Conservation (phyloP, 2,797 vertebrate genomes). For the Nannoperca australis region DNA sequence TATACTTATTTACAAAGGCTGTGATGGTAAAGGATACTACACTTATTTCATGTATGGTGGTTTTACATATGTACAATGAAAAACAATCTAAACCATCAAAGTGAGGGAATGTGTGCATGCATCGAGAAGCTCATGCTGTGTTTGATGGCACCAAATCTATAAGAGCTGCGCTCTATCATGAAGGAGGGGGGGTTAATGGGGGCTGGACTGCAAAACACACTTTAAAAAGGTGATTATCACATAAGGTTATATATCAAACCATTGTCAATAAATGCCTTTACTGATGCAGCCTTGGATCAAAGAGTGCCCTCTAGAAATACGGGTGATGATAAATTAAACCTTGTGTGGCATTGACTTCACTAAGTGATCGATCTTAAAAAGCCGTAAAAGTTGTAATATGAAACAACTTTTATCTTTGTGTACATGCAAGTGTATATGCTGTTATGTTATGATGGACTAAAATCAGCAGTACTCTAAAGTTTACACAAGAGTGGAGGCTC, state of each 20-base stretch:
- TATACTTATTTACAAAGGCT: neutral
- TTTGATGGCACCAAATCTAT: slow-evolving; percentile 44
- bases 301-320: slow-evolving; percentile 28
- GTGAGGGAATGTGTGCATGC: slow-evolving; percentile 59
- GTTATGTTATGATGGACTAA: slow-evolving; percentile 48
- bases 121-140: slow-evolving; percentile 65
- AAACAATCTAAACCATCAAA: slow-evolving; percentile 17
- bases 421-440: slow-evolving; percentile 70
- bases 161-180: slow-evolving; percentile 15
- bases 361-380: slow-evolving; percentile 33
- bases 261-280: slow-evolving; percentile 13
- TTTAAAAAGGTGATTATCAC: slow-evolving; percentile 2
- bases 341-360: neutral
- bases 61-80: neutral
- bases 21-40: neutral
- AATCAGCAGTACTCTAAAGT: slow-evolving; percentile 39
- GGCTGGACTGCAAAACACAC: slow-evolving; percentile 36
- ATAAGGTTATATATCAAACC: slow-evolving; percentile 17
- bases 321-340: slow-evolving; percentile 38
- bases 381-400: slow-evolving; percentile 57
- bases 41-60: neutral
- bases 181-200: slow-evolving; percentile 45
- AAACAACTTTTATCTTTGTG: slow-evolving; percentile 55
- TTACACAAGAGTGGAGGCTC: slow-evolving; percentile 71
- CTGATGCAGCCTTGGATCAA: slow-evolving; percentile 24